Conservation (phyloP, 2,113 vertebrate genomes). For the Eptesicus fuscus region DNA sequence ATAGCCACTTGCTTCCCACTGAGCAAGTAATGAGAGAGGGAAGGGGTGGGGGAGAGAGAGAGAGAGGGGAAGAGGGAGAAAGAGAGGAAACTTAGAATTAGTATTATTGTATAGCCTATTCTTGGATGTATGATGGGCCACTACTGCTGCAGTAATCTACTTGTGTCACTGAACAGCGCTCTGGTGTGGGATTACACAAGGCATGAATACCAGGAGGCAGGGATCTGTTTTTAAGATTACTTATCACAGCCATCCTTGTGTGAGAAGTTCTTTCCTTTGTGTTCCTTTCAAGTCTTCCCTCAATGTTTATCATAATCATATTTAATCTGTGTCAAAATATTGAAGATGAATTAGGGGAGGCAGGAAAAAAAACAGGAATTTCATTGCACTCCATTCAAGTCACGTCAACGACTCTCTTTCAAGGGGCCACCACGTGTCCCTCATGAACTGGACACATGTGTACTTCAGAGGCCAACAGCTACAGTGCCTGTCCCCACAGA, state of each 20-base stretch:
- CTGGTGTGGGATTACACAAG: too few relatives aligned
- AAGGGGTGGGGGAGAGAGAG: too few relatives aligned
- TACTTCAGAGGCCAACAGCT: neutral
- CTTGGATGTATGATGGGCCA: neutral
- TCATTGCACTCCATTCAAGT: neutral
- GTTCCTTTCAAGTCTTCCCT: neutral
- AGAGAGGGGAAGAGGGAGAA: rapidly evolving
- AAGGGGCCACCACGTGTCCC: neutral
- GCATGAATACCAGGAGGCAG: neutral
- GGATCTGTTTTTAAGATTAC: neutral
- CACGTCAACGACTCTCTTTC: neutral
- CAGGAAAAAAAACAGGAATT: neutral
- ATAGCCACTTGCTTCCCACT: neutral
- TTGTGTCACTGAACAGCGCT: neutral
- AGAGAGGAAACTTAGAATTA: neutral
- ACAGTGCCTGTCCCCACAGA: neutral
- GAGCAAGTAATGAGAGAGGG: neutral
- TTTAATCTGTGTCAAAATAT: neutral
- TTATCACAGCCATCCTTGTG: neutral
- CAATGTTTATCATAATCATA: neutral
- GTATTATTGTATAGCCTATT: neutral
- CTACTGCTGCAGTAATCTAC: too few relatives aligned
- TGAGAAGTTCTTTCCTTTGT: neutral
- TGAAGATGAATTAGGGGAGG: neutral
- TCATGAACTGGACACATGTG: neutral